phyloP scores from a whole-genome alignment of 1,140 invertebrate species.

The Oncopeltus fasciatus region DNA sequence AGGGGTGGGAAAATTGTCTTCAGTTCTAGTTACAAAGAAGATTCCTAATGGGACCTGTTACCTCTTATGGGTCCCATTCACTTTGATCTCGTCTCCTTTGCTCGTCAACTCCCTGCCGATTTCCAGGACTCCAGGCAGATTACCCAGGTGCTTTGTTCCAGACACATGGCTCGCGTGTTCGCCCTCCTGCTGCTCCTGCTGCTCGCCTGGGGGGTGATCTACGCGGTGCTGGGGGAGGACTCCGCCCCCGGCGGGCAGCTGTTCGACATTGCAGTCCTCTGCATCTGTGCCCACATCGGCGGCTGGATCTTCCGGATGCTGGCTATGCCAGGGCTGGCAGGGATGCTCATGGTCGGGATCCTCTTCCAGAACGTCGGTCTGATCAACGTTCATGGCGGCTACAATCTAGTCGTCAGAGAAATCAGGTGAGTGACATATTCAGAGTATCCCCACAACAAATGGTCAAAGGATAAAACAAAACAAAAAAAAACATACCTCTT shows the following conservation, averaged over 20 bases:
- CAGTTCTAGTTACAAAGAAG: no score
- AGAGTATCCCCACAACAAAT: no score
- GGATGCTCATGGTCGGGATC: conserved; percentile 71
- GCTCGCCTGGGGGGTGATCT: conserved; percentile 60
- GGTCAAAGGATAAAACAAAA: no score
- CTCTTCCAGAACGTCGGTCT: conserved; percentile 63
- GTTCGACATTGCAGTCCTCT: conserved; percentile 58
- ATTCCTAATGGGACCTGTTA: no score
- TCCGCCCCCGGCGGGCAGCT: conserved; percentile 63
- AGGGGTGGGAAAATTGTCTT: no score
- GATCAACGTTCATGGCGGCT: conserved; percentile 48
- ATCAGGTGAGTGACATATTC: no score
- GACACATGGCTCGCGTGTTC: conserved; percentile 55
- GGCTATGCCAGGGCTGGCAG: conserved; percentile 71
- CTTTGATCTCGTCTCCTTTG: no score
- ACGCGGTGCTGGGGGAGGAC: conserved; percentile 52
- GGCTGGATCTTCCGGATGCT: conserved; percentile 60
- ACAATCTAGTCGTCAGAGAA: conserved; percentile 42
- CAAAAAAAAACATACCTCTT: no score
- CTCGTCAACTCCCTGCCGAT: no score
- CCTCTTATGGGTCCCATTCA: no score
- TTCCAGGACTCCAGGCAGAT: no score
- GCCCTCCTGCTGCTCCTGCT: conserved; percentile 52
- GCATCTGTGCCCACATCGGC: conserved; percentile 62
- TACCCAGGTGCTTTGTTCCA: neutral